Percentiles rank a stretch among this genome's conserved stretches.
These are phyloP conservation scores for Psittacula echo DNA, from an alignment of 2,797 vertebrate genomes.

Conservation along the genomic window DNA sequence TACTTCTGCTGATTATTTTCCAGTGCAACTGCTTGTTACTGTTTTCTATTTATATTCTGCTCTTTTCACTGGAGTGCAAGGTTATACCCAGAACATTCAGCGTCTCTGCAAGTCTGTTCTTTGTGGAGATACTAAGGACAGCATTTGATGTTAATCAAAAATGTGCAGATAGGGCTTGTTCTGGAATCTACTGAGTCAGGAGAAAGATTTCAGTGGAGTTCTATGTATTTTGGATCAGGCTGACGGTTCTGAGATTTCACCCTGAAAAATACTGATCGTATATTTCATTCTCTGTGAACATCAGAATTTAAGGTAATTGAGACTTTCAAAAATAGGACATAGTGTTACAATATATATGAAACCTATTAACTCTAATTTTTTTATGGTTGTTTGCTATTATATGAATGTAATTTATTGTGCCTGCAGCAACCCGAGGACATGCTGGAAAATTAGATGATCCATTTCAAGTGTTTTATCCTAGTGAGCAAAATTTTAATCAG, in stretches of 20 bases:
- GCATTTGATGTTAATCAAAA: slow-evolving; percentile 2
- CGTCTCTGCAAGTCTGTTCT: neutral
- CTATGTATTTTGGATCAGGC: neutral
- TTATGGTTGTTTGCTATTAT: slow-evolving; percentile 61
- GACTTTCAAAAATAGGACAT: slow-evolving; percentile 4
- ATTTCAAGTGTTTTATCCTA: slow-evolving; percentile 76
- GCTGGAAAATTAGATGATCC: slow-evolving; percentile 74
- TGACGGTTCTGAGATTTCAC: neutral
- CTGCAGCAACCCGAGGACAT: slow-evolving; percentile 57
- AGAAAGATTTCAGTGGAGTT: neutral
- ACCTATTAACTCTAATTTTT: slow-evolving; percentile 29
- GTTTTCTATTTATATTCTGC: slow-evolving; percentile 26
- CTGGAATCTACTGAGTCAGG: neutral
- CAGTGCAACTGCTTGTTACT: neutral
- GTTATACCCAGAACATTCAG: neutral
- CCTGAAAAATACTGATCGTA: neutral
- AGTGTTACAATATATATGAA: neutral
- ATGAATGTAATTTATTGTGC: slow-evolving; percentile 70
- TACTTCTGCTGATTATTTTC: slow-evolving; percentile 27
- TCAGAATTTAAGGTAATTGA: neutral
- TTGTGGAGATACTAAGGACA: neutral
- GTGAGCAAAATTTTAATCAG: slow-evolving; percentile 77
- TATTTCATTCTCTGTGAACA: neutral
- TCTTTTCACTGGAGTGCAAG: neutral
- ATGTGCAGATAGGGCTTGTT: neutral